phyloP scores from a whole-genome alignment of 2,113 vertebrate genomes.

The Rattus norvegicus region GRCr8 NC_086034.1:48383001-48383500 shows the following conservation, averaged over 20 bases:
- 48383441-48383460: not conserved
- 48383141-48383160: not conserved
- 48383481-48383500: not conserved
- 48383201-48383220: not conserved
- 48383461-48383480: not conserved
- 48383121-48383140: not conserved
- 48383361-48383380: not conserved
- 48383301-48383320: not conserved
- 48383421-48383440: not conserved
- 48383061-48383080: rapidly evolving
- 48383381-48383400: not conserved
- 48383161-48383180: not conserved
- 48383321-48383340: not conserved
- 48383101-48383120: not conserved
- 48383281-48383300: not conserved
- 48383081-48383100: not conserved
- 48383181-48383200: not conserved
- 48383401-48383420: not conserved
- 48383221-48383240: not conserved
- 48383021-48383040: rapidly evolving
- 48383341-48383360: not conserved
- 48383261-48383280: not conserved
- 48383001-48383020: not conserved
- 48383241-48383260: not conserved
- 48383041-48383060: not conserved